Evolutionary conservation across 2,888 invertebrate species (phyloP).

Genomic region (Rotaria socialis): DNA sequence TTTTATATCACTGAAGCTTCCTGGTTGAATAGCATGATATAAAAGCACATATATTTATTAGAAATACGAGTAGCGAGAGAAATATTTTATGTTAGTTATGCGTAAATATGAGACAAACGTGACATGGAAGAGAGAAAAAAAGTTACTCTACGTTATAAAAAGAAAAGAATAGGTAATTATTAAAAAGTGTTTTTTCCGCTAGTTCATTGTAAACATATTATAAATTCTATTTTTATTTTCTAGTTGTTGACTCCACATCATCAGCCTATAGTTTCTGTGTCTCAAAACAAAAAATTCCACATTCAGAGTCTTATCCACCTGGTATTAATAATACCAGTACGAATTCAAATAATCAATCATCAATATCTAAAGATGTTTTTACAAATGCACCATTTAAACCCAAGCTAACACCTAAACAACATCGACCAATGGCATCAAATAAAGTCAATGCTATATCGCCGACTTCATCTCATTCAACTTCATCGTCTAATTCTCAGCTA

Average conservation of each 20-base stretch:
- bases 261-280: background rate
- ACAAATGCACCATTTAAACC: conserved; percentile 7
- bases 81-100: background rate
- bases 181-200: too few relatives aligned
- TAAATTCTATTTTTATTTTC: background rate
- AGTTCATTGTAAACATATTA: background rate
- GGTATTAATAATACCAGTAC: too few relatives aligned
- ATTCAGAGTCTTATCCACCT: conserved; percentile 27
- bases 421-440: background rate
- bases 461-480: background rate
- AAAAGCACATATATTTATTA: background rate
- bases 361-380: conserved; percentile 24
- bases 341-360: background rate
- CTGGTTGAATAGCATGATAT: background rate
- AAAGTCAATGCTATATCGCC: background rate
- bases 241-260: background rate
- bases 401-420: background rate
- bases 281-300: background rate
- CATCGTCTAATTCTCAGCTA: conserved; percentile 30
- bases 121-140: background rate
- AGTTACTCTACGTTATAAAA: background rate
- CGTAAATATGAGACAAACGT: background rate
- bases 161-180: background rate
- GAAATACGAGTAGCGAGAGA: background rate
- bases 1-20: background rate